Evolutionary conservation across 2,888 invertebrate genomes (phyloP).

Genomic region (Troilus luridus): DNA sequence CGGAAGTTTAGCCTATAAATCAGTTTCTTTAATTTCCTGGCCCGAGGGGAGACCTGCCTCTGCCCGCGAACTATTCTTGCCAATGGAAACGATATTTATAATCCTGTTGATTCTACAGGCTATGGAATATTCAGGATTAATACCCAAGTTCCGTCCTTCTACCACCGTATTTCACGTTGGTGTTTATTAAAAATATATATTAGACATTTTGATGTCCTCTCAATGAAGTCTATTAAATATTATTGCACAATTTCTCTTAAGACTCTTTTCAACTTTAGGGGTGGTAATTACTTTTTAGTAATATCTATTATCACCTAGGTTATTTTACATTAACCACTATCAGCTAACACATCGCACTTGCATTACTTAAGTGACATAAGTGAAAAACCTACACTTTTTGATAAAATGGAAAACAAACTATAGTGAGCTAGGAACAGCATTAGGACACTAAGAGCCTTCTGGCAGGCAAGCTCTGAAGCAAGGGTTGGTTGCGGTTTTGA

Average conservation of each 20-base stretch:
- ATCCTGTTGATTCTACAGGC: neutral
- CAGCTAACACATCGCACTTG: too few species aligned
- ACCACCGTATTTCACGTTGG: neutral
- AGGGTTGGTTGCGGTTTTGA: too few species aligned
- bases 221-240: neutral
- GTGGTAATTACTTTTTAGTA: too few species aligned
- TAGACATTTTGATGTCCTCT: neutral
- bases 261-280: too few species aligned
- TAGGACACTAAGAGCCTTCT: too few species aligned
- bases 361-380: too few species aligned
- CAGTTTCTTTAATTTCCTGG: conserved; percentile 30
- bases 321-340: too few species aligned
- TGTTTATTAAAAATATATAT: neutral
- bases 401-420: too few species aligned
- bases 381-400: too few species aligned
- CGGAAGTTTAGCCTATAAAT: conserved; percentile 25
- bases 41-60: neutral
- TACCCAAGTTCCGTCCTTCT: neutral
- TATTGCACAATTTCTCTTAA: neutral
- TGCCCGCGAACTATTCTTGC: conserved; percentile 1
- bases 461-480: too few species aligned
- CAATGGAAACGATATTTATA: conserved; percentile 6
- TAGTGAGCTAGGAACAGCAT: too few species aligned
- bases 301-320: too few species aligned
- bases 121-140: neutral